Evolutionary conservation across 2,113 vertebrate species (phyloP), one percentile per base, ranked within the genome.

Genomic region (Embiotoca jacksoni): DNA sequence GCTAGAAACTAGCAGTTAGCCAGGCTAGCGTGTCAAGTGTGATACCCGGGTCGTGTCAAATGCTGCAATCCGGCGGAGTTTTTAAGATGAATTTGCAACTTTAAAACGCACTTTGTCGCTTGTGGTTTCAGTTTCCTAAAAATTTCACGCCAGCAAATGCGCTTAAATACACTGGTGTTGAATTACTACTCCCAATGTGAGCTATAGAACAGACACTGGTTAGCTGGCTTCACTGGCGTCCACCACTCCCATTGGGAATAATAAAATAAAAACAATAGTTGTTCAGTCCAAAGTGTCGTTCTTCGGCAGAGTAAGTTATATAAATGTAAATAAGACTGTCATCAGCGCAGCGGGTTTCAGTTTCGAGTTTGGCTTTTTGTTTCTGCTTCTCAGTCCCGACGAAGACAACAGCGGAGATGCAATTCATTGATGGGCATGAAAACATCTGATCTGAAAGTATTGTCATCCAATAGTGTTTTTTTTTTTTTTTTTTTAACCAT

Each of bases 1-100:
- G 58, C 41, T 44, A 11, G 41, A 44, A 13, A 44, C 47, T 64
- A 54, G 76, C 44, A 46, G 1, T 47, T 55, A 70, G 71, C 64
- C 54, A 30, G 66, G 70, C 66, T 82, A 81, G 62, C 33, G 1
- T 67, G 39, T 67, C 33, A 8, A 4, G 3, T 41, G 36, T 55
- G 4, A 0, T 52, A 3, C 10, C 37, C 31, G 0, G 30, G 1
- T n/a, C 67, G 69, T 55, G 16, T 55, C 54, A 16, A 39, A 53
- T 3, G 44, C 53, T 4, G 6, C 47, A 6, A 23, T 3, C 32
- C 4, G 11, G 15, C 13, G 23, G 2, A 15, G 16, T 10, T 2
- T 5, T 13, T 7, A 13, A 32, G 8, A 0, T 14, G 9, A 10
- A 30, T 54, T 67, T 9, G 5, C 46, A 23, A 11, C 3, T 16